Evolutionary conservation across 1,140 invertebrate genomes (phyloP).

Genomic region (Luehdorfia chinensis): DNA sequence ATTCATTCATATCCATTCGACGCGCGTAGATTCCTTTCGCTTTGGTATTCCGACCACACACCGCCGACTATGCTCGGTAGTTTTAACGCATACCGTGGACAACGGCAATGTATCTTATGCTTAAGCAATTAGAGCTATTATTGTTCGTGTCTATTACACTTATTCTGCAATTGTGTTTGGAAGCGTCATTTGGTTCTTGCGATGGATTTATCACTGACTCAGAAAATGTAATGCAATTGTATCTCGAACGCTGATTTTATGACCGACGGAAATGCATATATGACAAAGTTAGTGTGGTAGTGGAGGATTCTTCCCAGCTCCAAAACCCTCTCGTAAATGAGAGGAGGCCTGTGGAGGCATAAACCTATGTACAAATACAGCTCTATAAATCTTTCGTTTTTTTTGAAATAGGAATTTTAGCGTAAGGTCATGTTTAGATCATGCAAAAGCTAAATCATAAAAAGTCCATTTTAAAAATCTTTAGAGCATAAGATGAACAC

Average conservation of each 20-base stretch:
- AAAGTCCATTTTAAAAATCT: no score
- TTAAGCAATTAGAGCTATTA: not conserved
- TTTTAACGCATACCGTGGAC: not conserved
- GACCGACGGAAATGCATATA: not conserved
- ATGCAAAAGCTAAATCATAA: no score
- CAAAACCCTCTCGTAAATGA: no score
- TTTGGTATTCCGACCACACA: constrained; percentile 8
- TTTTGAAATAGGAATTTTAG: no score
- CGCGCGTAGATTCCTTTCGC: constrained; percentile 6
- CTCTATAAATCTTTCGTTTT: no score
- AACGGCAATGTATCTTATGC: not conserved
- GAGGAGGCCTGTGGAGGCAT: no score
- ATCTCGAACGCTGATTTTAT: constrained; percentile 12
- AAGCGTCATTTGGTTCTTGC: no score
- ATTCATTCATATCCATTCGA: constrained; percentile 12
- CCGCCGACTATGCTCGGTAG: not conserved
- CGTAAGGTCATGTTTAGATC: no score
- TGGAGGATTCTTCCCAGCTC: no score
- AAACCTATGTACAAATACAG: no score
- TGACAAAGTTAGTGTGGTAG: no score
- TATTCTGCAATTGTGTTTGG: not conserved
- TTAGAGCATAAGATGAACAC: no score
- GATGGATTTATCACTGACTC: constrained; percentile 5
- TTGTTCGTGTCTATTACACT: not conserved
- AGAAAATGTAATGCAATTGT: constrained; percentile 7